These are phyloP conservation scores for Sinocyclocheilus anophthalmus DNA, from an alignment of 2,113 vertebrate genomes.

Conservation along the genomic window DNA sequence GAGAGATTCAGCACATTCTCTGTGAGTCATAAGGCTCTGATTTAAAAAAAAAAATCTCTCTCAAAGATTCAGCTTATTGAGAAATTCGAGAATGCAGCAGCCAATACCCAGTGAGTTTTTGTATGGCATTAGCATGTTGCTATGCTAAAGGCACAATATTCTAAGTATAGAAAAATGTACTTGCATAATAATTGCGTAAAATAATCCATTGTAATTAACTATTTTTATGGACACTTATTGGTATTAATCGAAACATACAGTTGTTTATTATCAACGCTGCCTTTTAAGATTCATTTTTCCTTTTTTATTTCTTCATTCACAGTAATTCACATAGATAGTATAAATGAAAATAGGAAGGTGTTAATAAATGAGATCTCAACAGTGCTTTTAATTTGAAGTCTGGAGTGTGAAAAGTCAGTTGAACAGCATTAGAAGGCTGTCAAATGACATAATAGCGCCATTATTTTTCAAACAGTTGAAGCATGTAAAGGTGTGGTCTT, in stretches of 20 bases:
- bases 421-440: not conserved
- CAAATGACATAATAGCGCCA: not conserved
- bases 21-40: constrained; percentile 39
- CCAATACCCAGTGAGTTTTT: not conserved
- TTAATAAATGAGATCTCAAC: not conserved
- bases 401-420: constrained; percentile 3
- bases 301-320: not conserved
- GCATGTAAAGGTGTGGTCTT: constrained; percentile 28
- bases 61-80: constrained; percentile 19
- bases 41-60: constrained; percentile 1
- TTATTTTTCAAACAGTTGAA: constrained; percentile 16
- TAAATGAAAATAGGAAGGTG: not conserved
- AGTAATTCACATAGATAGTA: not conserved
- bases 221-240: not conserved
- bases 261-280: not conserved
- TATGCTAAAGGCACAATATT: not conserved
- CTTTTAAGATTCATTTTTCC: not conserved
- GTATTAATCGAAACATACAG: not conserved
- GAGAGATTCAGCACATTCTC: constrained; percentile 21
- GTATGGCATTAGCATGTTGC: not conserved
- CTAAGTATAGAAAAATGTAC: not conserved
- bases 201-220: too few species aligned
- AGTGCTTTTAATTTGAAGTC: not conserved
- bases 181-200: not conserved
- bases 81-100: not conserved